These are phyloP conservation scores for Oxyruncus cristatus DNA, from an alignment of 2,113 vertebrate species.

Conservation along the genomic window DNA sequence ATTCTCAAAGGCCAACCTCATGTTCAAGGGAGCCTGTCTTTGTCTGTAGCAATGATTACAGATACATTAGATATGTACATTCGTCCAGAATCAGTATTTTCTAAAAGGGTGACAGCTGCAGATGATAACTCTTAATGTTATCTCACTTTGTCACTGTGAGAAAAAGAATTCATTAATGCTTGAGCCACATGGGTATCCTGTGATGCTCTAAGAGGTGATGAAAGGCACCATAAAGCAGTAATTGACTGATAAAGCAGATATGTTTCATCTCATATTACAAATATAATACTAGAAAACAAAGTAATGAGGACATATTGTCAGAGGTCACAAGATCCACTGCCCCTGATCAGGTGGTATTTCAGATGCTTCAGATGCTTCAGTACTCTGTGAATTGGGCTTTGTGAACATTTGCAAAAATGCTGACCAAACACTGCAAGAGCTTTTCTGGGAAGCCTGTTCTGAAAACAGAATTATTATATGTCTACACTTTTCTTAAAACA, in stretches of 20 bases:
- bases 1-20: background rate
- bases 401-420: background rate
- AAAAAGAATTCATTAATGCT: background rate
- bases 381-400: background rate
- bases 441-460: background rate
- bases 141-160: background rate
- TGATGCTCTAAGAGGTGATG: background rate
- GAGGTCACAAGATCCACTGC: background rate
- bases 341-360: background rate
- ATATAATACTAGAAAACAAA: background rate
- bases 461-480: background rate
- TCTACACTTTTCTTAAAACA: background rate
- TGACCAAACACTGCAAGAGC: background rate
- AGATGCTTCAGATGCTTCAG: background rate
- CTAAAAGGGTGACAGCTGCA: background rate
- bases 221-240: background rate
- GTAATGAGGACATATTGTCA: background rate
- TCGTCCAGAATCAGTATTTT: background rate
- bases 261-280: background rate
- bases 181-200: background rate
- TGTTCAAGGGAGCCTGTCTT: background rate
- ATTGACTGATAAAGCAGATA: background rate
- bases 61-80: background rate
- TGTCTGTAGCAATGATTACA: background rate
- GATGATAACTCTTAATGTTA: background rate